Conservation (phyloP, 2,113 vertebrate genomes). For the Rhea americana region DNA sequence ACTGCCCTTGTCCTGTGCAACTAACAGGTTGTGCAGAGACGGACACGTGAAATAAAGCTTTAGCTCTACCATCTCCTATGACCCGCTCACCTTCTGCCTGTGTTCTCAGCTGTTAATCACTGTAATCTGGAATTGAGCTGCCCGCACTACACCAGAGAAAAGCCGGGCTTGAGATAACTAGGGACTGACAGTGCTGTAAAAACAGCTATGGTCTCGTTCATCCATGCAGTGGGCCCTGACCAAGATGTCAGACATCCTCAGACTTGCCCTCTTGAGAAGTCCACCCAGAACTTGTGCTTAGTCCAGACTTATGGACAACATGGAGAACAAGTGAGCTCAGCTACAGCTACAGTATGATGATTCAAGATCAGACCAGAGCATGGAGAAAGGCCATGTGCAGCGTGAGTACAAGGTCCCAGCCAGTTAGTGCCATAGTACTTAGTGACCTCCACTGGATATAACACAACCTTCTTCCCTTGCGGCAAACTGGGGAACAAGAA, state of each 20-base stretch:
- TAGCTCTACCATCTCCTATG: neutral
- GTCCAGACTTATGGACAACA: neutral
- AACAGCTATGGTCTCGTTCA: neutral
- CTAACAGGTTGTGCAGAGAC: neutral
- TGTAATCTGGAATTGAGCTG: neutral
- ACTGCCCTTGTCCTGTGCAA: neutral
- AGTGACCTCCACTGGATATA: neutral
- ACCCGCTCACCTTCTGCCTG: neutral
- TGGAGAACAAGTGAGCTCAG: neutral
- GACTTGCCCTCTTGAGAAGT: neutral
- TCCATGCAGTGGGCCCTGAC: neutral
- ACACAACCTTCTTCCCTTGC: neutral
- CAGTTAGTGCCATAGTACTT: neutral
- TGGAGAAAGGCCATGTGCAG: neutral
- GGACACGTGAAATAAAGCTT: neutral
- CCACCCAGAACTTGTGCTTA: neutral
- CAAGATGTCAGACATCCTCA: neutral
- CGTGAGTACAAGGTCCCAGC: too few relatives aligned
- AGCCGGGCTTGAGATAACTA: neutral
- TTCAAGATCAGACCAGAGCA: neutral
- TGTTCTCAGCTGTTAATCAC: neutral
- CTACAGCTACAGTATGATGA: neutral
- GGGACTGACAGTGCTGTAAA: neutral
- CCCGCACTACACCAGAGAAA: neutral
- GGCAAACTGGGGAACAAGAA: neutral